Evolutionary conservation across 2,888 invertebrate genomes (phyloP), one percentile per base, ranked within the genome.

Genomic region (Drosophila meridiana): DNA sequence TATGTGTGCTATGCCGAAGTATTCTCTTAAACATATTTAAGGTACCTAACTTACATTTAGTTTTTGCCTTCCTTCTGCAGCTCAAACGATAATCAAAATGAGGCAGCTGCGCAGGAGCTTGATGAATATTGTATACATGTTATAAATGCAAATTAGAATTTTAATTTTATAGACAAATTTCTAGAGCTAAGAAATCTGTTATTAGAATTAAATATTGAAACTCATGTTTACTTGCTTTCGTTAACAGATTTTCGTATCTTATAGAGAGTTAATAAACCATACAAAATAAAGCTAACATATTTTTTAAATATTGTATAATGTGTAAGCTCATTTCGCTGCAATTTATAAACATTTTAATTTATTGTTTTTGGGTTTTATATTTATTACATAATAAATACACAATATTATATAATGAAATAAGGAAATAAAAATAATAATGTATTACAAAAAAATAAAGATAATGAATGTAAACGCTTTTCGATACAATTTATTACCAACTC

Each of bases 41-140:
- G 92, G 91, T 92, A 92, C 92, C 93, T 92, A 92, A 92, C 92
- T 92, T 92, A 92, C 93, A 92, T 88, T 89, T 91, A 92, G 92
- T 91, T 91, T 71, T 76, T 28, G 50, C 57, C 59, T 58, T 60
- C 20, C 56, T 38, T 28, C 7, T 4, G 52, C 62, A 47, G 59
- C 55, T 50, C n/a, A 47, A 43, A 56, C 40, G 32, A 45, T 36
- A 30, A 62, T 13, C 26, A 9, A 30, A 42, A 40, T n/a, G 4
- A 56, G 42, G 38, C 55, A 40, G 36, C 38, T 55, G 53, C 38
- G 8, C 0, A 28, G 20, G 2, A 55, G 55, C 2, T 28, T 1
- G 4, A 55, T 38, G 14, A 55, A 40, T n/a, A 48, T 34, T 52
- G 32, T 20, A 11, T 50, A 20, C 50, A 34, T 11, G 34, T 13